Evolutionary conservation across 1,140 invertebrate genomes (phyloP), one percentile per base, ranked within the genome.

Genomic region (Diuraphis noxia): DNA sequence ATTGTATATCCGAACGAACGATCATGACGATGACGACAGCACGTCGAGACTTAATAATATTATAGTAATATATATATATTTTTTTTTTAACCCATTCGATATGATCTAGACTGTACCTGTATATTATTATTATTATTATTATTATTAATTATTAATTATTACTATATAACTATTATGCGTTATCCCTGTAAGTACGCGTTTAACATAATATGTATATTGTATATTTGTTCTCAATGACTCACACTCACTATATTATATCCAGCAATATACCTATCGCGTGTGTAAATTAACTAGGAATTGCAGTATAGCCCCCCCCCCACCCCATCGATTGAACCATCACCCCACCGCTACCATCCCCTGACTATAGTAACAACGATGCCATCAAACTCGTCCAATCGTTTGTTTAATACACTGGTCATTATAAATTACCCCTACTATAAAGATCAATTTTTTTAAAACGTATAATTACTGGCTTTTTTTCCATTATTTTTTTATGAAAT

Each of bases 41-140:
- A 40, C 19, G 63, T 77, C 88, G 63, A 40, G 56, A 77, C 56
- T 89, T 77, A 43, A 46, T 46, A 7, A 4, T 86, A 34, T 17
- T 19, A n/a, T 38, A 25, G 25, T 25, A 36, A 34, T 25, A 25
- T 81, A 9, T 40, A 0, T 81, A 5, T 36, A 13, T 77, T 36
- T 77, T 77, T 81, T 38, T 38, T 38, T 38, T 30, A 19, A 36
- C 77, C 36, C 19, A 34, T 77, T 79, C 72, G 17, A 34, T 21
- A 89, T 25, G 30, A 89, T 38, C 40, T 79, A 89, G 63, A 89
- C 88, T 89, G 88, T 79, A 89, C 63, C 30, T 89, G 88, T 89
- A 79, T 34, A 89, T n/a, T 77, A 88, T 63, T 30, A 56, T 87
- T 40, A 88, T 88, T 40, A 87, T 38, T 86, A 87, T 87, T 40